Evolutionary conservation across 2,797 vertebrate species (phyloP), one percentile per base, ranked within the genome.

Genomic region (Gambelia wislizenii): DNA sequence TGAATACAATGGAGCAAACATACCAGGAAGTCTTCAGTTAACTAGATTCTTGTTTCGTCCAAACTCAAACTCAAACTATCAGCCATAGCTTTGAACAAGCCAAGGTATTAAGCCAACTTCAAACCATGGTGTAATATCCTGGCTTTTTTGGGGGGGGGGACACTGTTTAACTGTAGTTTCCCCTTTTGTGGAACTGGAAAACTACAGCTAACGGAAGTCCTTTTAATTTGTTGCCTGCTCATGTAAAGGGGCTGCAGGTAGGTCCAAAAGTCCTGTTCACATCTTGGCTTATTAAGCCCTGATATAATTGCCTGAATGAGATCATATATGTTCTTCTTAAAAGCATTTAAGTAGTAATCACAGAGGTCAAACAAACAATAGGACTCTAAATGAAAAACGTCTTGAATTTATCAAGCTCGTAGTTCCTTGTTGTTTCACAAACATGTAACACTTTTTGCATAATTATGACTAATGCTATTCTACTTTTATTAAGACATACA

Each of bases 401-500:
- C 79, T 27, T 12, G 18, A 20, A 22, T 69, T n/a, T 4, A 16
- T 44, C 22, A 25, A 44, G 8, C 16, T 69, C 30, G 6, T 64
- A n/a, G 7, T 33, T 30, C 25, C 20, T 42, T 54, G 84, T 64
- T 91, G 56, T 39, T 70, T 75, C 56, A 39, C 9, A 83, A 89
- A 49, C 82, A 69, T 83, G n/a, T 1, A 85, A 56, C 30, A 49
- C 20, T 18, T 30, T 59, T 22, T 78, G n/a, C 36, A 54, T 70
- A 27, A 36, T 85, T 36, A 70, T 36, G 16, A 42, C 22, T 8
- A n/a, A 42, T 70, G 39, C 0, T 39, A 61, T 49, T 83, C 44
- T 76, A 49, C 39, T 52, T 76, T 83, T 49, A 33, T 92, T 85
- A 77, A 69, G 70, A 78, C 13, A 92, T 92, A 1, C 12, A 22